Conservation (phyloP, 2,113 vertebrate genomes). For the Gopherus evgoodei region DNA sequence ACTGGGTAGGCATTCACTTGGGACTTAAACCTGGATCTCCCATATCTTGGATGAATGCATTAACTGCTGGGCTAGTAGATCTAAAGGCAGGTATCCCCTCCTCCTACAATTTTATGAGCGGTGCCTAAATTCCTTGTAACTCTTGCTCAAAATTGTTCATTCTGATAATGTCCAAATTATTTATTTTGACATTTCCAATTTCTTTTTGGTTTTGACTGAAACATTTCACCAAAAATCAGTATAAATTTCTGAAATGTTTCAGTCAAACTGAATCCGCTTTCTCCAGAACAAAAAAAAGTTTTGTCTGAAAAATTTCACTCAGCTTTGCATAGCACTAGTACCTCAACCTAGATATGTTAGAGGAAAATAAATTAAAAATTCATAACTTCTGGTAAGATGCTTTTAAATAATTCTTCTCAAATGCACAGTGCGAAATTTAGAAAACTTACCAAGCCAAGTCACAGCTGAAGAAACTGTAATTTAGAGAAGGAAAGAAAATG, state of each 20-base stretch:
- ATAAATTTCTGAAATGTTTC: background rate
- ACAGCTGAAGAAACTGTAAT: background rate
- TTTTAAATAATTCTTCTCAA: slow-evolving; percentile 1
- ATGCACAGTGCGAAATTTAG: background rate
- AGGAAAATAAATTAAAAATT: background rate
- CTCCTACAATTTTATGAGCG: background rate
- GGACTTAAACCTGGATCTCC: background rate
- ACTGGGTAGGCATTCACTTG: too few relatives aligned
- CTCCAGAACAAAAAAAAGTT: background rate
- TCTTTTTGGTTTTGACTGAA: background rate
- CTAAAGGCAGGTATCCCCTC: background rate
- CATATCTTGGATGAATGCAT: background rate
- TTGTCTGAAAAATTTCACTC: background rate
- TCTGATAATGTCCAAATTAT: background rate
- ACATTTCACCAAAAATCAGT: background rate
- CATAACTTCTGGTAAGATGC: background rate
- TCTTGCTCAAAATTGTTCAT: background rate
- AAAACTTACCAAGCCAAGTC: slow-evolving; percentile 4
- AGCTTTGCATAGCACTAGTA: background rate
- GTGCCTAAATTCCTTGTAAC: background rate
- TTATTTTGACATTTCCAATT: background rate
- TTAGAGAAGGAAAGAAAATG: background rate
- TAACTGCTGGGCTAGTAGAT: background rate
- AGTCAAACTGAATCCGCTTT: background rate
- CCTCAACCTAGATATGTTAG: background rate